A percentile compares a stretch with the other conserved stretches of the same genome.
Conservation (phyloP, 2,888 invertebrate species). For the Pterostichus niger region DNA sequence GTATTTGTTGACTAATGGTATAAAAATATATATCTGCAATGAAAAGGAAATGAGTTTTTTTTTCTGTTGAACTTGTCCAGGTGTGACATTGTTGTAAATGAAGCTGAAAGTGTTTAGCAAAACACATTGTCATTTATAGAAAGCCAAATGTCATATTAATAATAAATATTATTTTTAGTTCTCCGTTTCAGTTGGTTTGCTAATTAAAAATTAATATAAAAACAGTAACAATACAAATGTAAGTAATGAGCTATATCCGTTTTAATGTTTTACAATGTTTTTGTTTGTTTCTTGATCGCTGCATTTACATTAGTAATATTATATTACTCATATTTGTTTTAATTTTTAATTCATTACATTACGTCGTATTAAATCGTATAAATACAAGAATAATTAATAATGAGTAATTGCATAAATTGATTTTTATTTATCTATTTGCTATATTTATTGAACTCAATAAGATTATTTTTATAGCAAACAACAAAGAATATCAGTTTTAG, state of each 20-base stretch:
- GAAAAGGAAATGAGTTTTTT: conserved; percentile 38
- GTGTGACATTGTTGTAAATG: conserved; percentile 41
- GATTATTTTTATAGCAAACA: too few relatives aligned
- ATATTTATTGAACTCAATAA: too few relatives aligned
- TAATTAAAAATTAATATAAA: conserved; percentile 35
- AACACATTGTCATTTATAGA: conserved; percentile 36
- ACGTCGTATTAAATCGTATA: background rate
- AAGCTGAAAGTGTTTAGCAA: conserved; percentile 43
- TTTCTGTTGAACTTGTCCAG: conserved; percentile 20
- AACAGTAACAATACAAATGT: conserved; percentile 48
- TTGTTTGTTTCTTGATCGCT: conserved; percentile 3
- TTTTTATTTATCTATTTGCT: too few relatives aligned
- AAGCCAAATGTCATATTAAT: conserved; percentile 43
- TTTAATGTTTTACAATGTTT: conserved; percentile 41
- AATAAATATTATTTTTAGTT: conserved; percentile 37
- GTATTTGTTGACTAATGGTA: conserved; percentile 16
- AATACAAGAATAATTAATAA: too few relatives aligned
- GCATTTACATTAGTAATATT: conserved; percentile 15
- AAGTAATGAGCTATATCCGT: conserved; percentile 58
- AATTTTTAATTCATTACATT: conserved; percentile 5
- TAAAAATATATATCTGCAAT: background rate
- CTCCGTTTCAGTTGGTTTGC: conserved; percentile 11
- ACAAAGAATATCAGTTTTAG: too few relatives aligned
- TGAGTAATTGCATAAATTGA: too few relatives aligned
- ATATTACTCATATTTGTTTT: background rate